phyloP scores from a whole-genome alignment of 2,113 vertebrate genomes.

The cattle (Bos taurus) region DNA sequence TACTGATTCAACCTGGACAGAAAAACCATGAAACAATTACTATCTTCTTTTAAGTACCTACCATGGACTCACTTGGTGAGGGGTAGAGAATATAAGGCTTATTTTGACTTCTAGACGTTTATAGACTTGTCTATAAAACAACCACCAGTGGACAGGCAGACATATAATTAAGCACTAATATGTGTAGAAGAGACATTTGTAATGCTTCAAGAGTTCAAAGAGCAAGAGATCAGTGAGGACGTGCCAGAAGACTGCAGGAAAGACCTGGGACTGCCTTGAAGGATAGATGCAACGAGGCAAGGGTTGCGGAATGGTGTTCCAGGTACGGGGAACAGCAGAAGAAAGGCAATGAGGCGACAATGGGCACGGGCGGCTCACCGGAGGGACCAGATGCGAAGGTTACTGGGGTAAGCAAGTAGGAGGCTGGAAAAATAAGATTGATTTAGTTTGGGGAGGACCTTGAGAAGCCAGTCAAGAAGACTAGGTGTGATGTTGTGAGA shows the following conservation, averaged over 20 bases:
- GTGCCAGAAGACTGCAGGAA: neutral
- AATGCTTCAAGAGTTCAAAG: slow-evolving; percentile 58
- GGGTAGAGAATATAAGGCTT: neutral
- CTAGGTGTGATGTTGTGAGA: neutral
- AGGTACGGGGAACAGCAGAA: neutral
- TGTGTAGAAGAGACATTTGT: neutral
- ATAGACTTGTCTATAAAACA: slow-evolving; percentile 55
- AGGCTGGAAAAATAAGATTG: neutral
- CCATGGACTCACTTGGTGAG: neutral
- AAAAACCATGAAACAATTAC: neutral
- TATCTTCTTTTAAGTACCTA: neutral
- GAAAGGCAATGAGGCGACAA: neutral
- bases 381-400: neutral
- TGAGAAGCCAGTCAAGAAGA: neutral
- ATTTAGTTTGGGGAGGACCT: neutral
- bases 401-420: neutral
- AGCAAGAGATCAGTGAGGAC: neutral
- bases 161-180: slow-evolving; percentile 59
- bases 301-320: neutral
- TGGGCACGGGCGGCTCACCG: neutral
- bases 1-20: neutral
- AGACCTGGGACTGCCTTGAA: neutral
- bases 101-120: slow-evolving; percentile 45
- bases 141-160: neutral
- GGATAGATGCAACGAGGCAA: neutral